Conservation (phyloP, 2,797 vertebrate genomes). For the Sparus aurata region DNA sequence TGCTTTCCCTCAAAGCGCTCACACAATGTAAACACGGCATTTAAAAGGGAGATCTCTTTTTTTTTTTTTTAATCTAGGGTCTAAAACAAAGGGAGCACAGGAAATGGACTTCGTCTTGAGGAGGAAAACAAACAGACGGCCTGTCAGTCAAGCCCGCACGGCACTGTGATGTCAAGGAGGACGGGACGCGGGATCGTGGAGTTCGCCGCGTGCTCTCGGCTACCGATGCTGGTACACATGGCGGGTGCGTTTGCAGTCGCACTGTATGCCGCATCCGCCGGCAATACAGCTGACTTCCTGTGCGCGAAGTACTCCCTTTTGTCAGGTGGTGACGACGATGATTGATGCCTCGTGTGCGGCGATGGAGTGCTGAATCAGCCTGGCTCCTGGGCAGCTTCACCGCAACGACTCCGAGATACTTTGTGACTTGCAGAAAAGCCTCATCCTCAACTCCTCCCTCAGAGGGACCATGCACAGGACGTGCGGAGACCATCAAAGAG, state of each 20-base stretch:
- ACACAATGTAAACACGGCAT: conserved; percentile 82
- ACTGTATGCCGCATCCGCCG: conserved; percentile 42
- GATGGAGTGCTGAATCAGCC: conserved; percentile 59
- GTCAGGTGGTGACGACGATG: conserved; percentile 64
- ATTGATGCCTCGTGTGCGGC: conserved; percentile 63
- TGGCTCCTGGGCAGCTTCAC: conserved; percentile 39
- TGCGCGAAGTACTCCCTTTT: conserved; percentile 40
- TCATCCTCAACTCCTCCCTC: conserved; percentile 62
- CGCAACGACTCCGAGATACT: conserved; percentile 43
- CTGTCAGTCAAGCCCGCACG: conserved; percentile 79
- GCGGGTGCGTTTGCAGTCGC: conserved; percentile 45
- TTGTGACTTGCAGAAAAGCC: conserved; percentile 65
- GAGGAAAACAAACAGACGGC: conserved; percentile 79
- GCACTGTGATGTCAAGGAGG: conserved; percentile 64
- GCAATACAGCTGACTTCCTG: conserved; percentile 62
- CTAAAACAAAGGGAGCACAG: conserved; percentile 85
- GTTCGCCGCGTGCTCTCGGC: neutral
- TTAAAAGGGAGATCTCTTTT: conserved; percentile 74
- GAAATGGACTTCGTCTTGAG: conserved; percentile 78
- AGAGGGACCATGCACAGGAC: conserved; percentile 62
- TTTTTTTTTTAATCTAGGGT: conserved; percentile 68
- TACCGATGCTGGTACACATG: conserved; percentile 52
- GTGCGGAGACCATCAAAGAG: conserved; percentile 74
- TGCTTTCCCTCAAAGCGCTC: conserved; percentile 84
- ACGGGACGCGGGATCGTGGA: conserved; percentile 29